Base-by-base conservation (phyloP, 2,888 invertebrate species). In the Trichacis sp. region DNA sequence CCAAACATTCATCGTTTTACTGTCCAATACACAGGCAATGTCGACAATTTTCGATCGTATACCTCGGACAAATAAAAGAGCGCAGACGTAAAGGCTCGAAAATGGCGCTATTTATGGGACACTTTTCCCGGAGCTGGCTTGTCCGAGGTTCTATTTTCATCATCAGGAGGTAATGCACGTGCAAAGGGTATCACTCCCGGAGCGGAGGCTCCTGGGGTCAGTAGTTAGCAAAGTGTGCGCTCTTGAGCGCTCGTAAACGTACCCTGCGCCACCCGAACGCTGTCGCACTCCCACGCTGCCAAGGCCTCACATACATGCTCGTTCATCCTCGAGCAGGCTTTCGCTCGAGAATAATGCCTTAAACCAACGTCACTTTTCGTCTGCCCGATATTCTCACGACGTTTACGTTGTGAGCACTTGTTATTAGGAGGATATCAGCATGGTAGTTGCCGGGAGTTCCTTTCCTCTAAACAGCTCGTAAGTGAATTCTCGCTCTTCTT, bases 231-330 rank as follows among this genome's bases (percentile, higher is more conserved):
- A 80, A 77, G 74, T 77, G 73, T 73, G 73, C 71, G 70, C n/a
- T n/a, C n/a, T n/a, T n/a, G n/a, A n/a, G n/a, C n/a, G 68, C 71
- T 73, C 80, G 75, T 82, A 81, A 81, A 81, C 72, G 71, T 69
- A 70, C 61, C 63, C 61, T 50, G 50, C 54, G 66, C 71, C 71
- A 73, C 71, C 70, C 70, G 69, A 67, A n/a, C 50, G 58, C 51
- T 49, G 51, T 56, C 60, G 58, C 69, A 78, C 77, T 80, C 81
- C 80, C 80, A 81, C 81, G 80, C 78, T 78, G 59, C 52, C 64
- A 50, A 52, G 33, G 61, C 69, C 58, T 56, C 42, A 51, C 62
- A 74, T 74, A 77, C 71, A 60, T 51, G 48, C 61, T 61, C 58
- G 53, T 62, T 65, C 40, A 45, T 56, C 59, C 51, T 73, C 72